Percentiles rank a stretch among this genome's conserved stretches.
These are phyloP conservation scores for Lithophane socia DNA, from an alignment of 2,888 invertebrate genomes.

Conservation along the genomic window DNA sequence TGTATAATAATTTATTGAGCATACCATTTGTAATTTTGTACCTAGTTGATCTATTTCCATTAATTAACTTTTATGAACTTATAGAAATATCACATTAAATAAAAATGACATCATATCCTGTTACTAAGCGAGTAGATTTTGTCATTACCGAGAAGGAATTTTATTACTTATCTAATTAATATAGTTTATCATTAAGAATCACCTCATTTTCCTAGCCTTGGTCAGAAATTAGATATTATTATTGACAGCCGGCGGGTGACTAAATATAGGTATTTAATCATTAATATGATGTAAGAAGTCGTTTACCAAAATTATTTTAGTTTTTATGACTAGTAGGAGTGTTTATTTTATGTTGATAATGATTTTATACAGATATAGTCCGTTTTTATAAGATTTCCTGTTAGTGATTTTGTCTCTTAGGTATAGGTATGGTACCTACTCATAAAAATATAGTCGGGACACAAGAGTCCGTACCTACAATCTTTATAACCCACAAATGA, in stretches of 20 bases:
- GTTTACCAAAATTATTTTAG: slow-evolving; percentile 47
- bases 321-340: slow-evolving; percentile 24
- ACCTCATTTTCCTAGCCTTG: slow-evolving; percentile 47
- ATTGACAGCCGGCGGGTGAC: slow-evolving; percentile 12
- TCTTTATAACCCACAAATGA: no score
- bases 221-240: slow-evolving; percentile 35
- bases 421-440: neutral
- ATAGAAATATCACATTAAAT: neutral
- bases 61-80: slow-evolving; percentile 27
- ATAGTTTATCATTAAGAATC: slow-evolving; percentile 41
- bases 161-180: slow-evolving; percentile 42
- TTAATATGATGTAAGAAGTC: slow-evolving; percentile 29
- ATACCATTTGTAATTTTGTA: slow-evolving; percentile 17
- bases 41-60: slow-evolving; percentile 3
- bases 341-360: slow-evolving; percentile 8
- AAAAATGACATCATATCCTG: slow-evolving; percentile 36
- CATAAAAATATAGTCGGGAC: neutral
- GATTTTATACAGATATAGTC: neutral
- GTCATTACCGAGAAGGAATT: slow-evolving; percentile 30
- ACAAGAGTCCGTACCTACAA: no score
- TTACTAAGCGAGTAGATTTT: slow-evolving; percentile 1
- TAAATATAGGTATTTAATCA: slow-evolving; percentile 13
- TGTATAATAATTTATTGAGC: neutral
- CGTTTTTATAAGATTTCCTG: neutral
- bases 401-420: neutral